Percentiles rank a stretch among this genome's conserved stretches.
Conservation (phyloP, 2,888 invertebrate genomes). For the Osmoderma eremita region DNA sequence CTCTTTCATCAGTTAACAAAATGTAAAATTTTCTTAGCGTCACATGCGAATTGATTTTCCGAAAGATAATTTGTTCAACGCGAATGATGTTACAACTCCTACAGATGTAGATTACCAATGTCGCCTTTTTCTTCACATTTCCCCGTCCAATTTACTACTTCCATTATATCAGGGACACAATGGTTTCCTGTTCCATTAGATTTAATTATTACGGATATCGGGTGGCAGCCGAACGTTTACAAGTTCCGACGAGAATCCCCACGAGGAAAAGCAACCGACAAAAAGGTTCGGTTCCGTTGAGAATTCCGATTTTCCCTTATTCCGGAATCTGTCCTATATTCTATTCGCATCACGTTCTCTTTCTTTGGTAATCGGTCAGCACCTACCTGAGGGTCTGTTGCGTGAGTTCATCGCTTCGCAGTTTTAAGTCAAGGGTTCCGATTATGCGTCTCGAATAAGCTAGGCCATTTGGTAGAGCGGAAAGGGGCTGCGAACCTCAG, state of each 20-base stretch:
- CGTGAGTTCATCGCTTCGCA: background rate
- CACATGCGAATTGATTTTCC: background rate
- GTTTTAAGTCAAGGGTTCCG: background rate
- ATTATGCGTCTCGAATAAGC: background rate
- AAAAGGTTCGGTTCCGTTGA: background rate
- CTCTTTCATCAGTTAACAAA: too few species aligned
- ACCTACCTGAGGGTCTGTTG: conserved; percentile 20
- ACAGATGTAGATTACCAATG: background rate
- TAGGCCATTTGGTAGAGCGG: background rate
- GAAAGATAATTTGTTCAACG: background rate
- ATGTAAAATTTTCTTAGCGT: too few species aligned
- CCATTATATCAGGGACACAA: conserved; percentile 9
- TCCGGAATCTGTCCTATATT: background rate
- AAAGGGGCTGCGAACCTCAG: background rate
- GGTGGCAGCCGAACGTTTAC: background rate
- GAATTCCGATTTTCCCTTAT: background rate
- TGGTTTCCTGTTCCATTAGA: conserved; percentile 25
- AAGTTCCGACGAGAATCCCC: background rate
- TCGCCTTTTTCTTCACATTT: too few species aligned
- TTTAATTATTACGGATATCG: conserved; percentile 25
- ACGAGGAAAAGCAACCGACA: background rate
- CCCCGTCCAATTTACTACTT: conserved; percentile 18
- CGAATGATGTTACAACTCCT: background rate
- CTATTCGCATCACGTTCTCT: conserved; percentile 8
- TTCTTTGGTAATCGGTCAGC: conserved; percentile 12